Evolutionary conservation across 2,113 vertebrate species (phyloP).

Genomic region (Elaphurus davidianus): DNA sequence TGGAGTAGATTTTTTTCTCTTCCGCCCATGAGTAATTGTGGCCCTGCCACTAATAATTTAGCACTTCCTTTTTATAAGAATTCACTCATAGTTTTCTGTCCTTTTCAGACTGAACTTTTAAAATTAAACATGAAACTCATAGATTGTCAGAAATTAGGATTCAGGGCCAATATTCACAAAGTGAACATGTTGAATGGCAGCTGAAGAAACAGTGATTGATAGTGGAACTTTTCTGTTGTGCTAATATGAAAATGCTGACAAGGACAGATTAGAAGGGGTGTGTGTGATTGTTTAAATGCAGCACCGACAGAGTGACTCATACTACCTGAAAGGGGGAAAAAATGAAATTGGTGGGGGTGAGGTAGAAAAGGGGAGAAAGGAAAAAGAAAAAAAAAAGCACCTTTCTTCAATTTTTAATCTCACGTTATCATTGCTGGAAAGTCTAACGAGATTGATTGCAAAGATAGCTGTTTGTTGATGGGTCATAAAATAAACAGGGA

Average conservation of each 20-base stretch:
- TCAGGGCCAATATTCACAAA: background rate
- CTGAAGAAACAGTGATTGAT: background rate
- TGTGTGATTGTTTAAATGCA: constrained; percentile 19
- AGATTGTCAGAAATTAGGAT: background rate
- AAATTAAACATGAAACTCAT: background rate
- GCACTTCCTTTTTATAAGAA: background rate
- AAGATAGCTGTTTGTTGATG: constrained; percentile 76
- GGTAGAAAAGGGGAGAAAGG: background rate
- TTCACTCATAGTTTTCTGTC: background rate
- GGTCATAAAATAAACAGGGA: constrained; percentile 75
- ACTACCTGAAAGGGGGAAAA: background rate
- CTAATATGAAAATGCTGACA: background rate
- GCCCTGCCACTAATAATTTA: background rate
- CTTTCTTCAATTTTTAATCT: constrained; percentile 61
- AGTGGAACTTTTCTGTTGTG: background rate
- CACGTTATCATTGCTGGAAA: constrained; percentile 56
- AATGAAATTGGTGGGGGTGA: background rate
- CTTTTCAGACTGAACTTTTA: background rate
- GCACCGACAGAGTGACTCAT: background rate
- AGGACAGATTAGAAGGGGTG: background rate
- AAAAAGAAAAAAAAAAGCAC: background rate
- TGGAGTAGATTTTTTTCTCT: background rate
- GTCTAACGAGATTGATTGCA: constrained; percentile 72
- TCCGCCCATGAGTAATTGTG: background rate
- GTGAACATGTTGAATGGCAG: background rate